Percentiles rank a stretch among this genome's conserved stretches.
Evolutionary conservation across 2,888 invertebrate genomes (phyloP).

Genomic region (Gandaritis pyraliata): DNA sequence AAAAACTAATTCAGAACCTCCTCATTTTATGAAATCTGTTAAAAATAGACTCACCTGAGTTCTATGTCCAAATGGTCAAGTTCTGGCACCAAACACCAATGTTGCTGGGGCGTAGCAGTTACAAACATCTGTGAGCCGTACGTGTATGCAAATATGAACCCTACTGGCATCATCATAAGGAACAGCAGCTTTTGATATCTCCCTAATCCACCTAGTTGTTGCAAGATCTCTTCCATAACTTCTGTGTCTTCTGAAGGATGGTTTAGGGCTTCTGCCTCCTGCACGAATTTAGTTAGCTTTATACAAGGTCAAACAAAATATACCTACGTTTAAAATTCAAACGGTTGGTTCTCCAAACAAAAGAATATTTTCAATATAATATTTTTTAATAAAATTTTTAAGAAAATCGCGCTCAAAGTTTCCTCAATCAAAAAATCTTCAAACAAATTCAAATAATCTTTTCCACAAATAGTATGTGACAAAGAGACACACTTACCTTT

Average conservation of each 20-base stretch:
- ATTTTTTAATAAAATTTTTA: too few species aligned
- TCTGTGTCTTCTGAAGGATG: conserved; percentile 26
- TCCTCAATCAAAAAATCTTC: too few species aligned
- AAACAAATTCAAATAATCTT: too few species aligned
- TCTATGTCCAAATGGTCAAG: conserved; percentile 51
- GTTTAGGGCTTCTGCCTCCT: conserved; percentile 27
- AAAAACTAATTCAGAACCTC: too few species aligned
- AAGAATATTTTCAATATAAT: too few species aligned
- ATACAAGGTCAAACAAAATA: too few species aligned
- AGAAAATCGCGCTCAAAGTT: too few species aligned
- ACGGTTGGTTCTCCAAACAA: too few species aligned
- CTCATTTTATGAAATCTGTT: too few species aligned
- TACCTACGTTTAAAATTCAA: too few species aligned
- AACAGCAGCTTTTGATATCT: conserved; percentile 48
- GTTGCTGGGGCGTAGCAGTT: conserved; percentile 58
- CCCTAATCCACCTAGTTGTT: conserved; percentile 51
- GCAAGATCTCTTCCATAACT: conserved; percentile 47
- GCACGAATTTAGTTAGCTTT: neutral
- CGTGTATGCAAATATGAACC: conserved; percentile 53
- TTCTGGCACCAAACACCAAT: conserved; percentile 64
- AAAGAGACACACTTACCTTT: conserved; percentile 12
- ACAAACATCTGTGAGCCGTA: conserved; percentile 64
- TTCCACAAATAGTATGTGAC: too few species aligned
- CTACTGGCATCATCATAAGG: conserved; percentile 54
- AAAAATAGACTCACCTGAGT: conserved; percentile 45